phyloP scores from a whole-genome alignment of 2,797 vertebrate genomes.

The Dromococcyx pavoninus region DNA sequence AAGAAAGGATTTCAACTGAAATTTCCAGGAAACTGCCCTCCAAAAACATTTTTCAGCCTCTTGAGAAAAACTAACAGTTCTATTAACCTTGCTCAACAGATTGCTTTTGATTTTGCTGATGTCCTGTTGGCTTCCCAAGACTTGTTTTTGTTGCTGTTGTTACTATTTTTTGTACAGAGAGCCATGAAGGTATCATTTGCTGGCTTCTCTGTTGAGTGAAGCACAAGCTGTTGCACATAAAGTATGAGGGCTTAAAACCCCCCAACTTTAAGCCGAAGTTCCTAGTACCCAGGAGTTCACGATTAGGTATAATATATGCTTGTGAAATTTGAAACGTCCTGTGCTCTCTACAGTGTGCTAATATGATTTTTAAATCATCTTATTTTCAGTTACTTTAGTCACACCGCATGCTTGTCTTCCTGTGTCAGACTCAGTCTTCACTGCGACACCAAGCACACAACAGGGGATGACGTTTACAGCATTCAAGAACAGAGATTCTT shows the following conservation, averaged over 20 bases:
- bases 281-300: background rate
- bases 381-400: background rate
- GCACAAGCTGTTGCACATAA: accelerated
- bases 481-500: background rate
- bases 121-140: background rate
- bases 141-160: background rate
- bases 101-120: background rate
- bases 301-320: background rate
- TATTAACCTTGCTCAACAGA: background rate
- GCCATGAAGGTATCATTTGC: background rate
- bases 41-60: background rate
- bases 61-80: background rate
- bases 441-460: background rate
- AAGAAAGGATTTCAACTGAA: background rate
- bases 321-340: background rate
- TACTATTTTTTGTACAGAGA: background rate
- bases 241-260: background rate
- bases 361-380: background rate
- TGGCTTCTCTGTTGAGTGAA: background rate
- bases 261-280: background rate
- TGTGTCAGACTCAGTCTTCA: background rate
- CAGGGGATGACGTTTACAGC: background rate
- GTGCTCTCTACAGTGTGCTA: background rate
- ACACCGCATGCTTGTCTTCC: background rate
- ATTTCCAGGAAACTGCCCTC: background rate